These are phyloP conservation scores for Ophion costatus DNA, from an alignment of 2,888 invertebrate genomes.

Conservation along the genomic window DNA sequence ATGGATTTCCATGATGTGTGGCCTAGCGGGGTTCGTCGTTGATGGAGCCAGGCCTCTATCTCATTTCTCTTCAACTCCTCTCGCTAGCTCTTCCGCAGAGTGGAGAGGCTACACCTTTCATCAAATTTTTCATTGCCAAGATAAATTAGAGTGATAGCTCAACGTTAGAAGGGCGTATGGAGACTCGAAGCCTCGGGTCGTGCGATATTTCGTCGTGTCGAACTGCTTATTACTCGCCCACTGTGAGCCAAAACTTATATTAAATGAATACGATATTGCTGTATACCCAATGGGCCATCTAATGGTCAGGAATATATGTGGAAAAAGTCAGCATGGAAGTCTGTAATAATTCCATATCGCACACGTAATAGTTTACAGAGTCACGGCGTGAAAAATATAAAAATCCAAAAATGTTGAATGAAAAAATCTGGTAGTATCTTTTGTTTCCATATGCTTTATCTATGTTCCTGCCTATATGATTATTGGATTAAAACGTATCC, in stretches of 20 bases:
- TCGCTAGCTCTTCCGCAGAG: neutral
- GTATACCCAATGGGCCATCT: too few relatives aligned
- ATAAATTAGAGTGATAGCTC: conserved; percentile 10
- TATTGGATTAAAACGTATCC: too few relatives aligned
- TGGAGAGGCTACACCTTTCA: conserved; percentile 12
- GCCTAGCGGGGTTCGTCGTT: conserved; percentile 31
- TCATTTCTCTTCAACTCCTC: conserved; percentile 9
- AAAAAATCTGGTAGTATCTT: too few relatives aligned
- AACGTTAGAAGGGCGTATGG: neutral
- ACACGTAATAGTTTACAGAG: too few relatives aligned
- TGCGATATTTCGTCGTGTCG: neutral
- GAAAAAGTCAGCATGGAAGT: too few relatives aligned
- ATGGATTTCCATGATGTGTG: neutral
- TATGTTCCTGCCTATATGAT: too few relatives aligned
- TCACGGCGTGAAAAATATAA: too few relatives aligned
- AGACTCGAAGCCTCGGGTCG: too few relatives aligned
- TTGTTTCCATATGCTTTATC: too few relatives aligned
- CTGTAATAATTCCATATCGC: too few relatives aligned
- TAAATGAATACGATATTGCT: neutral
- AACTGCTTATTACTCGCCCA: neutral
- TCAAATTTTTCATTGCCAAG: conserved; percentile 48
- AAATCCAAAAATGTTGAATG: too few relatives aligned
- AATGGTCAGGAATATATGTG: too few relatives aligned
- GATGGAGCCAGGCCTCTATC: conserved; percentile 45
- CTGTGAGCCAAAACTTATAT: neutral